Evolutionary conservation across 2,797 vertebrate species (phyloP), one percentile per base, ranked within the genome.

Genomic region (Gobio occitaniae): DNA sequence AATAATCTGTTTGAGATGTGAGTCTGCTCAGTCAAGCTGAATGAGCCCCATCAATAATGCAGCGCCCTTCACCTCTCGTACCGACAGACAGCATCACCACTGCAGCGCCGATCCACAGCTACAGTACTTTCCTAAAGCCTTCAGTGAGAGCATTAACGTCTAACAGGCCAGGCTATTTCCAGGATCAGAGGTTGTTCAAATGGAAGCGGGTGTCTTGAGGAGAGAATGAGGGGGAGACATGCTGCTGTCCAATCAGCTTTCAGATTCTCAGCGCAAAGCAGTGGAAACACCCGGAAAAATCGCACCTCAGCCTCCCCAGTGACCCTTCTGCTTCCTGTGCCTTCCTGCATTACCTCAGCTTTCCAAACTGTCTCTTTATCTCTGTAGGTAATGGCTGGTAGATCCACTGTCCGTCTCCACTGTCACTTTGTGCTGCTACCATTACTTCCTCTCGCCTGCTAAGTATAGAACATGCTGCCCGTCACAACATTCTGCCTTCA

Each of bases 1-100:
- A 82, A 84, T 87, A 89, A 86, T 63, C 78, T 72, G 81, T 71
- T 84, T 44, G 36, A 80, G 66, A 48, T 81, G 66, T n/a, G 44
- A 63, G 76, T 68, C 70, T 82, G 81, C 54, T 81, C 84, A 82
- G 80, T 82, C 84, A 82, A 76, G 78, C 81, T 70, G 59, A 79
- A 82, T 41, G 61, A 65, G 47, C 65, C 59, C 32, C 54, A 87
- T 89, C 82, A 86, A 84, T 87, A 82, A 87, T 86, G 72, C 59
- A 87, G 61, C 21, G 11, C 41, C 63, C 83, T 78, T 78, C 66
- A 82, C 78, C 79, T 76, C 82, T 50, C 25, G 12, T 76, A 48
- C 48, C 11, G 17, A 63, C 69, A 77, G 38, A 71, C n/a, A 54
- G 32, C 44, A 29, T 54, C 65, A 29, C 69, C 38, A 54, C 36